A percentile compares a stretch with the other conserved stretches of the same genome.
These are phyloP conservation scores for Daubentonia madagascariensis DNA, from an alignment of 2,113 vertebrate species.

Conservation along the genomic window DNA sequence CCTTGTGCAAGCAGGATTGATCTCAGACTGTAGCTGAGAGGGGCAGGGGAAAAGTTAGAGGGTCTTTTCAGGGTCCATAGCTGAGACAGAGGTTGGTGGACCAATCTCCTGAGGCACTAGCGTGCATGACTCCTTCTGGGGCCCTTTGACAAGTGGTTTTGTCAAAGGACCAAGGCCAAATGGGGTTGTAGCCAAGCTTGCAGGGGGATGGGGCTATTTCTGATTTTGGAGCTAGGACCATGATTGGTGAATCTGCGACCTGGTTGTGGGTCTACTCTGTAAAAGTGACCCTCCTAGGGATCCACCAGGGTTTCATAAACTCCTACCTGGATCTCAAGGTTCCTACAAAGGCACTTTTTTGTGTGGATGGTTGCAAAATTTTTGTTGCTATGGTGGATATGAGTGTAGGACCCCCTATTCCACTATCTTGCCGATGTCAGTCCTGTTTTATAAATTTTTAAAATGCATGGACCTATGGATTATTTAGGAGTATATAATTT, in stretches of 20 bases:
- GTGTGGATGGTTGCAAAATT: neutral
- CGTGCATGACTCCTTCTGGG: neutral
- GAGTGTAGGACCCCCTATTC: neutral
- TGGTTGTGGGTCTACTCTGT: no score
- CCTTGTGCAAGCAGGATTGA: neutral
- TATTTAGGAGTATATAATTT: neutral
- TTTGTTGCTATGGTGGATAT: neutral
- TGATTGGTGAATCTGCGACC: no score
- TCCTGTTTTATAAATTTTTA: neutral
- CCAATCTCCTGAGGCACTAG: neutral
- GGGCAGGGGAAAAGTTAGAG: neutral
- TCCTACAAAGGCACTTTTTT: neutral
- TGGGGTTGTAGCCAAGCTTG: neutral
- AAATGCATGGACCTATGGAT: neutral
- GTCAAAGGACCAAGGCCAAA: neutral
- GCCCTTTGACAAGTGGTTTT: neutral
- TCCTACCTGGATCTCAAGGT: neutral
- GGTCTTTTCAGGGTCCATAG: neutral
- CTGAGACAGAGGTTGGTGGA: neutral
- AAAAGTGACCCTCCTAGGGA: no score
- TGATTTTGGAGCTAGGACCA: no score
- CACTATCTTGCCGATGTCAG: neutral
- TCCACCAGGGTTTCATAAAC: neutral
- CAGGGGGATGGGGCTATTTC: no score
- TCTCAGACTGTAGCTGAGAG: no score